Evolutionary conservation across 2,888 invertebrate species (phyloP), one percentile per base, ranked within the genome.

Genomic region (Protophormia terraenovae): DNA sequence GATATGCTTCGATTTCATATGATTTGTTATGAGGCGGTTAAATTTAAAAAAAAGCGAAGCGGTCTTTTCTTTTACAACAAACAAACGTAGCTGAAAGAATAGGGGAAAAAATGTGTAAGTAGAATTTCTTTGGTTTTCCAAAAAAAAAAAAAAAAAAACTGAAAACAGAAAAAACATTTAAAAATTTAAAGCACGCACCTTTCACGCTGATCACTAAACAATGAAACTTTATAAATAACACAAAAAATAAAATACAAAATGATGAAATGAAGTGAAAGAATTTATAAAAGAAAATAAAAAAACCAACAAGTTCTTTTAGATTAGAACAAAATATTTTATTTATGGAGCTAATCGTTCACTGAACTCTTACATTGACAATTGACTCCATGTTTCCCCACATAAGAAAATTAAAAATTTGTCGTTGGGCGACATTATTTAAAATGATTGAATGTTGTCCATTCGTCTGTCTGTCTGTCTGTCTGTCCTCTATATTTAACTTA

Each of bases 311-410:
- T 82, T 73, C 41, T 78, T 32, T 50, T 35, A 41, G 82, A 82
- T 82, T 78, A 82, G 82, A 85, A 82, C 53, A n/a, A 53, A 73
- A 60, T 50, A 62, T 77, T 81, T 81, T 62, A 81, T 84, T 85
- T 82, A 78, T 82, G 78, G 55, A 78, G 85, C 71, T 85, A 85
- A 85, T 85, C 85, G 85, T 82, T 78, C 82, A 85, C 38, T 85
- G 85, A 85, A 85, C 85, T 64, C 71, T 71, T 62, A 27, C 16
- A 50, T 62, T 78, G 47, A 50, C 50, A 50, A 19, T 69, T 58
- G 47, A 50, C 16, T 77, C 22, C 19, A 67, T 6, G 27, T 55
- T 12, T 58, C 27, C 29, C 60, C 60, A 50, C 41, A 45, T 64
- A 24, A 67, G 32, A 50, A 47, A 50, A 67, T 27, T 19, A 24